Conservation (phyloP, 2,797 vertebrate genomes). For the Danio kyathit region DNA sequence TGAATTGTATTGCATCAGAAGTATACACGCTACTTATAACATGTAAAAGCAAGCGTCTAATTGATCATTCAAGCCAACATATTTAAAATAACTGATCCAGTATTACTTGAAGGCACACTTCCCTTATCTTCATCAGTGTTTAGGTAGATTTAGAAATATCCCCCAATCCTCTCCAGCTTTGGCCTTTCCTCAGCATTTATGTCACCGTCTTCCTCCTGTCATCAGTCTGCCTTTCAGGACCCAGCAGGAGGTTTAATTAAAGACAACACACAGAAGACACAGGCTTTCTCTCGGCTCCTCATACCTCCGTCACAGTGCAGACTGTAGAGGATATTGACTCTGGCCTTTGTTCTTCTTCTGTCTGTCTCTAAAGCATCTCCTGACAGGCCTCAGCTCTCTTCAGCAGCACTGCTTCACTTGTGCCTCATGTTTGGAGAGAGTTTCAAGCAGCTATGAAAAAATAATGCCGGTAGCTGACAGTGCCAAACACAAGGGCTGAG, state of each 20-base stretch:
- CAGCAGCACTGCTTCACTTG: slow-evolving; percentile 29
- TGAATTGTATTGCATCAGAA: neutral
- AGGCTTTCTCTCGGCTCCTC: slow-evolving; percentile 15
- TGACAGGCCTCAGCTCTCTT: slow-evolving; percentile 51
- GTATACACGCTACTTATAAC: neutral
- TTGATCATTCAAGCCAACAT: neutral
- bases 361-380: slow-evolving; percentile 37
- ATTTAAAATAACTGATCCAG: neutral
- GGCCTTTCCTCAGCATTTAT: slow-evolving; percentile 24
- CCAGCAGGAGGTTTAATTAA: slow-evolving; percentile 58
- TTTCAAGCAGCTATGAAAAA: slow-evolving; percentile 27
- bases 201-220: slow-evolving; percentile 28
- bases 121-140: neutral
- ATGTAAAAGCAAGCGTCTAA: neutral
- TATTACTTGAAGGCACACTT: neutral
- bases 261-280: slow-evolving; percentile 48
- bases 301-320: slow-evolving; percentile 45
- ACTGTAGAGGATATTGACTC: slow-evolving; percentile 44
- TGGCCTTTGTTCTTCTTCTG: slow-evolving; percentile 58
- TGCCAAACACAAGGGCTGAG: neutral
- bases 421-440: slow-evolving; percentile 13
- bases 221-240: slow-evolving; percentile 44
- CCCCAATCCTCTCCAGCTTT: slow-evolving; percentile 8
- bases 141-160: slow-evolving; percentile 6
- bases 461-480: slow-evolving; percentile 32